Evolutionary conservation across 2,113 vertebrate genomes (phyloP), one percentile per base, ranked within the genome.

Genomic region (Aptenodytes patagonicus): DNA sequence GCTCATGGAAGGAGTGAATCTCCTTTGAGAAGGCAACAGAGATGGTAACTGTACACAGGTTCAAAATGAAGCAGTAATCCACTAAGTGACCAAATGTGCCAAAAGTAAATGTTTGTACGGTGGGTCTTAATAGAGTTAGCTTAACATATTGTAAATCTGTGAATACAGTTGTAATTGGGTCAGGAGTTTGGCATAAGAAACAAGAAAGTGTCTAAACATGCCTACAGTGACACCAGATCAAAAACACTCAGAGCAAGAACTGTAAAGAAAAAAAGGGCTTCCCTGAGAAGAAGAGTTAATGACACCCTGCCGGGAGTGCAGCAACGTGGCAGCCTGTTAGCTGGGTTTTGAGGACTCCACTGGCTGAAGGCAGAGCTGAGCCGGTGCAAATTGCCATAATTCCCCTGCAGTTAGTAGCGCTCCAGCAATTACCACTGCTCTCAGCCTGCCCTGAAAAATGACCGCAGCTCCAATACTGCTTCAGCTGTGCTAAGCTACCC

Each of bases 211-310:
- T 93, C 47, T 64, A 32, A 92, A 51, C 38, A 19, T 52, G 55
- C 55, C 61, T 89, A 54, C 25, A 54, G 51, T 71, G 69, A 64
- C 64, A 90, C 51, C 77, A 71, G 88, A 90, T 90, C 72, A 87
- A 83, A 92, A 96, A 4, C 79, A 46, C 58, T 69, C 3, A 0
- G 55, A 90, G 42, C 36, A 90, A 88, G 75, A 68, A 47, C 64
- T 90, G 9, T 54, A 64, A 80, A 75, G 90, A 83, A 78, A 54
- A 90, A 95, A 92, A 51, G 58, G 31, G 15, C 79, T 96, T 80
- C 62, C 28, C 57, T 85, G 70, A 90, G 87, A 64, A 91, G 83
- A 66, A 76, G n/a, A 68, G 85, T 55, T 95, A 90, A 77, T 68
- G 76, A 70, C 62, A 79, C 42, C 60, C 88, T 81, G 69, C 71